A percentile compares a stretch with the other conserved stretches of the same genome.
These are phyloP conservation scores for Drosophila baimaii DNA, from an alignment of 1,140 invertebrate genomes.

Conservation along the genomic window DNA sequence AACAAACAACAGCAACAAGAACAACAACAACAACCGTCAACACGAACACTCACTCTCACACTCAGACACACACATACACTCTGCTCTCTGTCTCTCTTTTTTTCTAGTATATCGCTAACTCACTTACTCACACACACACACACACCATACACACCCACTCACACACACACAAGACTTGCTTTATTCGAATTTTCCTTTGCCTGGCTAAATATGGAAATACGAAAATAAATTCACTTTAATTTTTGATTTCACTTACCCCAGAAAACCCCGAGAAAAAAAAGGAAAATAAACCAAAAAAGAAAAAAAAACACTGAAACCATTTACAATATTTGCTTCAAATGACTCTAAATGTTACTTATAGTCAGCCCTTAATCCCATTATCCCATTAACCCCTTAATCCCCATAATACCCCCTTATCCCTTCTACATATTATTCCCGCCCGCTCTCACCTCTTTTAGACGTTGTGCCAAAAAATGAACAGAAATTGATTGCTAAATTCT, in stretches of 20 bases:
- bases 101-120: slow-evolving; percentile 52
- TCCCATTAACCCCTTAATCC: neutral
- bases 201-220: slow-evolving; percentile 53
- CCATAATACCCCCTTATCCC: neutral
- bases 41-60: slow-evolving; percentile 36
- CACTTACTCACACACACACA: slow-evolving; percentile 33
- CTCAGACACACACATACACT: slow-evolving; percentile 13
- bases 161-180: slow-evolving; percentile 52
- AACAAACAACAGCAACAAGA: slow-evolving; percentile 33
- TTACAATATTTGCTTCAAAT: slow-evolving; percentile 31
- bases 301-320: slow-evolving; percentile 35
- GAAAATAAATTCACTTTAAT: slow-evolving; percentile 86
- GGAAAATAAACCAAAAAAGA: neutral
- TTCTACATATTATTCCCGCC: neutral
- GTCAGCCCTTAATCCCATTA: neutral
- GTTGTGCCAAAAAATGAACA: slow-evolving; percentile 52
- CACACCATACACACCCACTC: slow-evolving; percentile 9
- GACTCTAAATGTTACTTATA: slow-evolving; percentile 48
- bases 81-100: slow-evolving; percentile 57
- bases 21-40: slow-evolving; percentile 46
- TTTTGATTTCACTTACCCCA: slow-evolving; percentile 49
- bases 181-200: slow-evolving; percentile 57
- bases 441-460: slow-evolving; percentile 36
- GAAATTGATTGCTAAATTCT: slow-evolving; percentile 58
- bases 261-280: slow-evolving; percentile 24